phyloP scores from a whole-genome alignment of 2,888 invertebrate genomes.

The Mongoloraphidia duomilia region DNA sequence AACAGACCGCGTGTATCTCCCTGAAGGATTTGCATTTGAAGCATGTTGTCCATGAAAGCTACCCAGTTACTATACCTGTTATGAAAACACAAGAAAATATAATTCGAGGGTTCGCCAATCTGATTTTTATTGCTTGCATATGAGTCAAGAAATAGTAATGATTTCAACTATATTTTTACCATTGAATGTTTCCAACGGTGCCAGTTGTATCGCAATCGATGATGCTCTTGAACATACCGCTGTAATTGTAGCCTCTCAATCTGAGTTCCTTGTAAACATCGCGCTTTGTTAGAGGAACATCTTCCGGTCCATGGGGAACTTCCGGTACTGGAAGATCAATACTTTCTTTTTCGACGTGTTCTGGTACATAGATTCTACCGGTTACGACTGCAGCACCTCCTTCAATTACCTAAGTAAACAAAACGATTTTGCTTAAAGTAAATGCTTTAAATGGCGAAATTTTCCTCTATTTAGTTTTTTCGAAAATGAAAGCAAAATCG shows the following conservation, averaged over 20 bases:
- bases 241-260: constrained; percentile 48
- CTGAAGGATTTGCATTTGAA: constrained; percentile 60
- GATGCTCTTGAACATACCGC: constrained; percentile 22
- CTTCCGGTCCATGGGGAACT: constrained; percentile 24
- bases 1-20: constrained; percentile 53
- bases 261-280: constrained; percentile 58
- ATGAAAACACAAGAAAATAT: too few relatives aligned
- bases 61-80: constrained; percentile 51
- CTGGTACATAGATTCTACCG: constrained; percentile 46
- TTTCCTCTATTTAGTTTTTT: too few relatives aligned
- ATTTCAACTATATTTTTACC: constrained; percentile 12
- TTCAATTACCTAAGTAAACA: constrained; percentile 42
- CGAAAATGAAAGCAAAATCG: too few relatives aligned
- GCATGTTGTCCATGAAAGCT: constrained; percentile 76
- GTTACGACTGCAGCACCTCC: constrained; percentile 54
- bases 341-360: constrained; percentile 39
- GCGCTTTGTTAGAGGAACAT: constrained; percentile 37
- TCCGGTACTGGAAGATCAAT: constrained; percentile 31
- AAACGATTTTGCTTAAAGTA: neutral
- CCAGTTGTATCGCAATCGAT: constrained; percentile 21
- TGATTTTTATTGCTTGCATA: too few relatives aligned
- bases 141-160: too few relatives aligned
- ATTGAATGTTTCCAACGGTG: constrained; percentile 19
- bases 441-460: too few relatives aligned
- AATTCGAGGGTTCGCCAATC: too few relatives aligned